Base-by-base conservation (phyloP, 2,113 vertebrate species). In the Azemiops feae region DNA sequence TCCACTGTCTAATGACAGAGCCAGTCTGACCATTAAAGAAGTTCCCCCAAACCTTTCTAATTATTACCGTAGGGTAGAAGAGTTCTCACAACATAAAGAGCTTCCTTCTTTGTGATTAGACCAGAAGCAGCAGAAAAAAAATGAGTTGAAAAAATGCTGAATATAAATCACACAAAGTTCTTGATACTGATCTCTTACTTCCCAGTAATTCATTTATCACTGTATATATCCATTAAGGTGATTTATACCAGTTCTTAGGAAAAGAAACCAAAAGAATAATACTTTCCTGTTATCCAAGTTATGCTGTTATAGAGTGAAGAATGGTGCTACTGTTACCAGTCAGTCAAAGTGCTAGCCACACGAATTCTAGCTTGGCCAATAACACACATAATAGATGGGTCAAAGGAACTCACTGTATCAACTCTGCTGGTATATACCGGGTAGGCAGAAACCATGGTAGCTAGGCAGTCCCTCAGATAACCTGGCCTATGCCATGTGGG, bases 181-280 rank as follows among this genome's bases (percentile, higher is more conserved):
- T 45, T 58, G 88, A 69, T 12, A 57, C 50, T n/a, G 87, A 47
- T 89, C 92, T 89, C 50, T 47, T 50, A 34, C 30, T 60, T 85
- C 50, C 87, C 69, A 23, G 39, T 81, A 89, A 92, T 85, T 57
- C 52, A 81, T 92, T 55, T 89, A 53, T 89, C 52, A 57, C 27
- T 85, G 10, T 92, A 57, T 22, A 92, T n/a, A 89, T 85, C 52
- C 60, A 92, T 92, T 92, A 89, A 92, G 64, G n/a, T 27, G 25
- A 55, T 50, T 55, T 55, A 43, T 55, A 87, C 43, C 50, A 92
- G 58, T 55, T 89, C 39, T 81, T 55, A 92, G 88, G 50, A 89
- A 89, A 53, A 89, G 12, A 88, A 74, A 89, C 30, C 20, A 92
- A 89, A n/a, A 27, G 54, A 55, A 92, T 50, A 64, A 43, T 47